Percentiles rank a stretch among this genome's conserved stretches.
phyloP scores from a whole-genome alignment of 2,888 invertebrate species.

The Pachymerium ferrugineum region DNA sequence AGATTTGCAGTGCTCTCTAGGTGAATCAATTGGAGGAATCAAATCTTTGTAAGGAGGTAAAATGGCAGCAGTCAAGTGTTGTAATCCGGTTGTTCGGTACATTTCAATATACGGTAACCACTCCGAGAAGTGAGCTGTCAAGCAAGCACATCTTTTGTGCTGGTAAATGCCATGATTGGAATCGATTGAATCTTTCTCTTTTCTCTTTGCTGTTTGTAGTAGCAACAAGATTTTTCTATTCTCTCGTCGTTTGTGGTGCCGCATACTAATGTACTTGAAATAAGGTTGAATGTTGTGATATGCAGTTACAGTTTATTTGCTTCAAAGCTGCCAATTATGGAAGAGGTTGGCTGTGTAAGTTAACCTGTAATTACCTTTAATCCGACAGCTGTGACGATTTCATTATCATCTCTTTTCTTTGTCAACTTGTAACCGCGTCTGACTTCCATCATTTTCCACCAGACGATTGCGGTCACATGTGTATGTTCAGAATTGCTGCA shows the following conservation, averaged over 20 bases:
- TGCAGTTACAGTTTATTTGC: slow-evolving; percentile 20
- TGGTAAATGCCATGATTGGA: slow-evolving; percentile 19
- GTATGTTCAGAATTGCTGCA: neutral
- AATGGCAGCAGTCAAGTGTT: neutral
- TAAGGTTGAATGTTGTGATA: slow-evolving; percentile 13
- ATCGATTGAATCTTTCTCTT: slow-evolving; percentile 20
- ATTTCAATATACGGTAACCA: neutral
- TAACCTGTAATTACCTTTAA: slow-evolving; percentile 25
- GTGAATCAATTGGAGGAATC: too few relatives aligned
- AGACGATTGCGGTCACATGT: slow-evolving; percentile 19
- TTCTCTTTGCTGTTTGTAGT: slow-evolving; percentile 11
- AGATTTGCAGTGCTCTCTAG: too few relatives aligned
- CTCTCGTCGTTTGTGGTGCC: neutral
- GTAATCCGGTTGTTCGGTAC: neutral
- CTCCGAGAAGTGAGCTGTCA: neutral
- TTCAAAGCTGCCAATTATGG: slow-evolving; percentile 23
- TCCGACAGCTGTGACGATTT: slow-evolving; percentile 18
- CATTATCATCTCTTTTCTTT: slow-evolving; percentile 9
- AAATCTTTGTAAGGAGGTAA: too few relatives aligned
- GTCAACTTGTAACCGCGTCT: slow-evolving; percentile 23
- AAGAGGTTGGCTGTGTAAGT: slow-evolving; percentile 1
- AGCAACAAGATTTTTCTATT: slow-evolving; percentile 25
- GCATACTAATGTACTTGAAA: slow-evolving; percentile 6
- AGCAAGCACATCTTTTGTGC: neutral
- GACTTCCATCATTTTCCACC: slow-evolving; percentile 4